phyloP scores from a whole-genome alignment of 2,888 invertebrate genomes.

The Ditylenchus weischeri region DNA sequence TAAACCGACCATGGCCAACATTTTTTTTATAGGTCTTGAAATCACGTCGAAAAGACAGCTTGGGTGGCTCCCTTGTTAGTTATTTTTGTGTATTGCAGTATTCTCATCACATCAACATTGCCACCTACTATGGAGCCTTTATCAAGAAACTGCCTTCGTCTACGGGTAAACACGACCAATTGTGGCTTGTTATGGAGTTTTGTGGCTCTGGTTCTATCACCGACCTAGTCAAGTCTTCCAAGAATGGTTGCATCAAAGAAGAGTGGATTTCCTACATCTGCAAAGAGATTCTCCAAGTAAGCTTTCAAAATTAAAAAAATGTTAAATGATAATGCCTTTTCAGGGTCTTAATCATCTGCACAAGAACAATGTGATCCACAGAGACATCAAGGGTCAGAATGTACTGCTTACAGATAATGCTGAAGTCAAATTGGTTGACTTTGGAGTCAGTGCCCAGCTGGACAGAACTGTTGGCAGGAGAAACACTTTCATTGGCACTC shows the following conservation, averaged over 20 bases:
- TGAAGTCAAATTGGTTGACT: conserved; percentile 98
- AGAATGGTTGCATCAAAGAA: conserved; percentile 94
- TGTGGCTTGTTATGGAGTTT: conserved; percentile 96
- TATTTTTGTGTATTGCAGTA: conserved; percentile 66
- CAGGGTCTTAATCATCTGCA: conserved; percentile 89
- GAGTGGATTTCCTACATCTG: conserved; percentile 99
- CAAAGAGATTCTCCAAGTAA: conserved; percentile 69
- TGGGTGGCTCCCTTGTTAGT: too few species aligned
- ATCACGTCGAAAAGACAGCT: too few species aligned
- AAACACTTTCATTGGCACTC: conserved; percentile 92
- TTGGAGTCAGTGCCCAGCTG: conserved; percentile 97
- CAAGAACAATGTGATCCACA: conserved; percentile 96
- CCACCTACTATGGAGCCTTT: conserved; percentile 99
- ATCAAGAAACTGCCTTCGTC: conserved; percentile 81
- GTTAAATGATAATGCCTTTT: conserved; percentile 1
- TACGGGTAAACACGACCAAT: conserved; percentile 97
- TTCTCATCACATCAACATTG: conserved; percentile 95
- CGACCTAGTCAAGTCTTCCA: conserved; percentile 97
- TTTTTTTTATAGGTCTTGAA: too few species aligned
- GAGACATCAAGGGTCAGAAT: conserved; percentile 88
- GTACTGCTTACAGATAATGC: conserved; percentile 98
- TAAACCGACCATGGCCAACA: too few species aligned
- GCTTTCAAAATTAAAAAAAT: background rate
- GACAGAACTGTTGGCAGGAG: conserved; percentile 96
- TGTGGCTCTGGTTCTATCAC: conserved; percentile 99